Percentiles rank a stretch among this genome's conserved stretches.
Conservation (phyloP, 1,140 invertebrate species). For the Meloidogyne floridensis region DNA sequence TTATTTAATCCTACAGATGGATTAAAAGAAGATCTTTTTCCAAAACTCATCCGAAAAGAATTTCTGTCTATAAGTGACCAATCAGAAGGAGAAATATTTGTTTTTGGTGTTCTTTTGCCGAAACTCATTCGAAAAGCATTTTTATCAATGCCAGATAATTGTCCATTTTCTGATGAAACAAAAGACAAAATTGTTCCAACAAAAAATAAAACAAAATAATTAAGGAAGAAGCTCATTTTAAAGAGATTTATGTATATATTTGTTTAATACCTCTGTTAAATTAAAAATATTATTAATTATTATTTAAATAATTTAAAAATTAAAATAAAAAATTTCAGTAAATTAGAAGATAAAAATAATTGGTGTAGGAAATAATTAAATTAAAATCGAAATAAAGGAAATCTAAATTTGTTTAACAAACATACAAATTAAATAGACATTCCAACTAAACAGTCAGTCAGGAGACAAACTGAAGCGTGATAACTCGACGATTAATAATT, state of each 20-base stretch:
- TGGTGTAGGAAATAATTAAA: too few species aligned
- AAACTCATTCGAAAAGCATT: constrained; percentile 43
- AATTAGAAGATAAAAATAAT: too few species aligned
- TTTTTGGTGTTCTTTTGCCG: constrained; percentile 22
- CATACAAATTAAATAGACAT: too few species aligned
- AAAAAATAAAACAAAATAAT: neutral
- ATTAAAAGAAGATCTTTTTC: neutral
- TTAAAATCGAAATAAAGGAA: too few species aligned
- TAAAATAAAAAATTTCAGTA: too few species aligned
- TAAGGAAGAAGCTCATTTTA: neutral
- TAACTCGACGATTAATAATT: too few species aligned
- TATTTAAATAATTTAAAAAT: neutral
- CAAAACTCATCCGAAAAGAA: constrained; percentile 13
- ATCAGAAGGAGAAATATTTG: neutral
- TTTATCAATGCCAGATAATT: constrained; percentile 14
- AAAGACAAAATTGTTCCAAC: neutral
- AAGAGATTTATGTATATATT: neutral
- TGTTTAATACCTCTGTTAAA: neutral
- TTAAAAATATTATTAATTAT: neutral
- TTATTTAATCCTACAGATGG: neutral
- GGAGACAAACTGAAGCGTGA: too few species aligned
- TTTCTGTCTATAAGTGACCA: neutral
- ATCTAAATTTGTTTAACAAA: too few species aligned
- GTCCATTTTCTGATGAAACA: neutral
- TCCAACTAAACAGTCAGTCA: too few species aligned